Base-by-base conservation (phyloP, 2,113 vertebrate species). In the Oxyura jamaicensis region DNA sequence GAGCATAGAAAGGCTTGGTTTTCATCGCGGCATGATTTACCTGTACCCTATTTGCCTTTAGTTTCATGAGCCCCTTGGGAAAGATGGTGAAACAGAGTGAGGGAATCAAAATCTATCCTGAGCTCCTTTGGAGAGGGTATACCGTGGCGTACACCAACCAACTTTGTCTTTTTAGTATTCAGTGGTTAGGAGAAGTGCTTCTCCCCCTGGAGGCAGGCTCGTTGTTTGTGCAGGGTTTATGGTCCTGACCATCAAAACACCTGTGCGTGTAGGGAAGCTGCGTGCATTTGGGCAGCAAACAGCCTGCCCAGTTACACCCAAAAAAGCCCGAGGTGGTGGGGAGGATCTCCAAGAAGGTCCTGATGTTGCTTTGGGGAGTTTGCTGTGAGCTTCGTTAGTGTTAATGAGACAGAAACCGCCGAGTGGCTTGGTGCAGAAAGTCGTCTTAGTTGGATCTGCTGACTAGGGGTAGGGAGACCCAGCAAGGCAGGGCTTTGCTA, bases 31-130 rank as follows among this genome's bases (percentile, higher is more conserved):
- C 1, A 0, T 46, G 74, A 33, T 72, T 78, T 55, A 15, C 8
- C 13, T 31, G 3, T 12, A 1, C 4, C 2, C 2, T 46, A 0
- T 53, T 65, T 58, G 39, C 12, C 15, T 48, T 8, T 6, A 3
- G n/a, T 66, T 77, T 60, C 65, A 52, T 23, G 66, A 73, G 53
- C 53, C 26, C 33, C 84, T n/a, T 60, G 39, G 59, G 67, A n/a
- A 60, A 12, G 53, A 9, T 2, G 15, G 12, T 50, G 20, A 52
- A 39, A 25, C 14, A 13, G 25, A 6, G 11, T 12, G 46, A 29
- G 48, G 12, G 46, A 4, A 20, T 35, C 25, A 25, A 19, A 14
- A 18, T 19, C 25, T 36, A 17, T 52, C n/a, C 10, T 19, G 11
- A 31, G 18, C 46, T 26, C 46, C n/a, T 69, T 69, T 50, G n/a